Percentiles rank a stretch among this genome's conserved stretches.
Evolutionary conservation across 1,140 invertebrate species (phyloP).

Genomic region (Andricus grossulariae): DNA sequence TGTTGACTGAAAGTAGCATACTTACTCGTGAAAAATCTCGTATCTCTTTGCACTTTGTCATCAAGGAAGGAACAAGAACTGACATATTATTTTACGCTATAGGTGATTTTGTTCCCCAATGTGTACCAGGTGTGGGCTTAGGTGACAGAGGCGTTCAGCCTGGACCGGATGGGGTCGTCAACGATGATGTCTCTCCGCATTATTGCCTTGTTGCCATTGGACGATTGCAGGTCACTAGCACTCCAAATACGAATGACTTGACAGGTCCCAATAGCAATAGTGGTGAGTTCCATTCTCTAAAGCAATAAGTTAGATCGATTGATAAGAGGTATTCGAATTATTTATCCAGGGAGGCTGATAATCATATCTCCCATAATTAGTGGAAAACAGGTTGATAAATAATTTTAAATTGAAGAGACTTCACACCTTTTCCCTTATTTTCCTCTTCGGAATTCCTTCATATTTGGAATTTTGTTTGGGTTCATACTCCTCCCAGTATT

Average conservation of each 20-base stretch:
- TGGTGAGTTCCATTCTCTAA: slow-evolving; percentile 57
- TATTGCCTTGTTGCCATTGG: slow-evolving; percentile 99
- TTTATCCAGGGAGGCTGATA: no score
- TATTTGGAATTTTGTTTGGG: no score
- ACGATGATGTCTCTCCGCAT: slow-evolving; percentile 88
- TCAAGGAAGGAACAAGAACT: slow-evolving; percentile 25
- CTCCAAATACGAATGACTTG: slow-evolving; percentile 93
- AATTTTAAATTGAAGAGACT: no score
- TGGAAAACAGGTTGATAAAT: no score
- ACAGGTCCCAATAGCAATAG: slow-evolving; percentile 88
- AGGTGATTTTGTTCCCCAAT: slow-evolving; percentile 75
- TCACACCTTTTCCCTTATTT: no score
- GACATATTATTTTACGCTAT: slow-evolving; percentile 53
- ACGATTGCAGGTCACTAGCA: slow-evolving; percentile 95
- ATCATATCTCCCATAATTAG: no score
- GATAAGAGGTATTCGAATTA: no score
- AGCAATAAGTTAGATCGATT: neutral
- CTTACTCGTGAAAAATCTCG: slow-evolving; percentile 4
- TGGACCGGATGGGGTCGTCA: slow-evolving; percentile 82
- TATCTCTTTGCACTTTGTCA: neutral
- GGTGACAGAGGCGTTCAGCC: slow-evolving; percentile 82
- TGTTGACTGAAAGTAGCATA: slow-evolving; percentile 5
- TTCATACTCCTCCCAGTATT: no score
- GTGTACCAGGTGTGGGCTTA: slow-evolving; percentile 74
- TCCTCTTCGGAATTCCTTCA: no score